These are phyloP conservation scores for Nannoperca obscura DNA, from an alignment of 2,797 vertebrate genomes.

Conservation along the genomic window DNA sequence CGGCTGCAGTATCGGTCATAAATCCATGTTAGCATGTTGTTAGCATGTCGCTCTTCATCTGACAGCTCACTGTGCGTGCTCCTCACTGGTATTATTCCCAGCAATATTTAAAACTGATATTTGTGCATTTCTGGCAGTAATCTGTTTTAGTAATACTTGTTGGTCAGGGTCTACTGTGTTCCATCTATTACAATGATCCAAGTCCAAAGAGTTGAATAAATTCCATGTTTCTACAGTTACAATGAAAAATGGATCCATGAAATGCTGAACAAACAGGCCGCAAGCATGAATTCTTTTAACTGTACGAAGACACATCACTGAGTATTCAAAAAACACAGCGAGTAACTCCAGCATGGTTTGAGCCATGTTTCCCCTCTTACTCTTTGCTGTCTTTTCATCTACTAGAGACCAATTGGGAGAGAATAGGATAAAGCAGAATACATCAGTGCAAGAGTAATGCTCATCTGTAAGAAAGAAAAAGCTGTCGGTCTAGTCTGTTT, in stretches of 20 bases:
- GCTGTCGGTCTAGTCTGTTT: constrained; percentile 35
- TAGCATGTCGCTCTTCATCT: too few species aligned
- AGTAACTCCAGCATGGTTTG: not conserved
- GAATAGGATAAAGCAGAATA: constrained; percentile 31
- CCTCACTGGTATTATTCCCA: too few species aligned
- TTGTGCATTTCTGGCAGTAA: not conserved
- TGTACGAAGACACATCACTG: constrained; percentile 3
- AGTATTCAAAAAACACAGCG: constrained; percentile 7
- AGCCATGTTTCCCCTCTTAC: not conserved
- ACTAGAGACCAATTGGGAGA: constrained; percentile 1
- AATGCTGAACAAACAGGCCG: not conserved
- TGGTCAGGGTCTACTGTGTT: not conserved
- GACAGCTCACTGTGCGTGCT: too few species aligned
- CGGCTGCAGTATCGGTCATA: too few species aligned
- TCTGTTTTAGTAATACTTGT: not conserved
- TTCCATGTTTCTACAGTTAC: not conserved
- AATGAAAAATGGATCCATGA: not conserved
- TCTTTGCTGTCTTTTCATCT: constrained; percentile 21
- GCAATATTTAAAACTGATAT: too few species aligned
- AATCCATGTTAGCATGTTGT: too few species aligned
- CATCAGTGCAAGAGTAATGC: constrained; percentile 27
- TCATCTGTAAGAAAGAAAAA: constrained; percentile 25
- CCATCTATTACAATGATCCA: not conserved
- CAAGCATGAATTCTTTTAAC: not conserved
- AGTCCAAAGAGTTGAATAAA: not conserved